Evolutionary conservation across 2,888 invertebrate genomes (phyloP), one percentile per base, ranked within the genome.

Genomic region (Tipula confusa): DNA sequence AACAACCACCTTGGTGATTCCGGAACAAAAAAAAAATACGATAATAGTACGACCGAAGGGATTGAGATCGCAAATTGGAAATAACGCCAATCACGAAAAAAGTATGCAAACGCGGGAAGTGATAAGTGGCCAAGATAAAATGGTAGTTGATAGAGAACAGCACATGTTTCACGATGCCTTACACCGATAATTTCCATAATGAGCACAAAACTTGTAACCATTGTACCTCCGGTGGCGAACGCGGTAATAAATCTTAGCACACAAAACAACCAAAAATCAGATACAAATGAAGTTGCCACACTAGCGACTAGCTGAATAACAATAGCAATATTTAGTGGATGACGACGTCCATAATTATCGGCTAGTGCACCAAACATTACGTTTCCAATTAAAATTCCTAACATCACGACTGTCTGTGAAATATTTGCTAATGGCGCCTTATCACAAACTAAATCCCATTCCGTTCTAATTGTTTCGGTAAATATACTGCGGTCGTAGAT

Each of bases 1-100:
- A 95, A 91, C 6, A 95, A 89, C 95, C 95, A 96, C 83, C 95
- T 91, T 0, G 96, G 95, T 2, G 95, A 95, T 89, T 96, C 96
- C 0, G 95, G 95, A 83, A 95, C 89, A 7, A 94, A 87, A 92
- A 93, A 94, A 86, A 92, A 93, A 85, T 93, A 94, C 0, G 91
- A 88, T 48, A 93, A 88, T 5, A 94, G 90, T 38, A 95, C 86
- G 36, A 93, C 86, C 0, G 93, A 92, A 0, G 93, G 93, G 0
- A 94, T 87, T 0, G 94, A 93, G 85, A 94, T 92, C 0, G 92
- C 92, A 82, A 95, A 89, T 87, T 95, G 94, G 84, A 93, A 92
- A 85, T 90, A 90, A 82, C 91, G 91, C 95, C 95, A 95, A 83
- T 93, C 91, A 1, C 94, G 91, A 24, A 94, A 90, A 85, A 90